Percentiles rank a stretch among this genome's conserved stretches.
Conservation (phyloP, 2,113 vertebrate genomes). For the Podarcis cretensis region DNA sequence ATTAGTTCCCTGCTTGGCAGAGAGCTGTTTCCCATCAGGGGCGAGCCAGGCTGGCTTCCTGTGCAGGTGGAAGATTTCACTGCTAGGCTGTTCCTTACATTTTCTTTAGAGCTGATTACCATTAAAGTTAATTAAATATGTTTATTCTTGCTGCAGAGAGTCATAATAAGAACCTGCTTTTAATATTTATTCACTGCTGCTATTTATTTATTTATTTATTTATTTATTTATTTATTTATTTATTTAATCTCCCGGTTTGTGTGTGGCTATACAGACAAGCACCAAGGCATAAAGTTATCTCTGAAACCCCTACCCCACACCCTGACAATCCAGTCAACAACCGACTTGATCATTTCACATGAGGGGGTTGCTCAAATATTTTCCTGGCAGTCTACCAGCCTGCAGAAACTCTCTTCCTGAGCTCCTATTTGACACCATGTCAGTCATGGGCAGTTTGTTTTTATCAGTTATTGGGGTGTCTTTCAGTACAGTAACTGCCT, state of each 20-base stretch:
- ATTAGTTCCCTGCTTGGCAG: conserved; percentile 63
- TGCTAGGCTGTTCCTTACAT: neutral
- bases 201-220: no score
- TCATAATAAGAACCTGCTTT: conserved; percentile 10
- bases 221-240: no score
- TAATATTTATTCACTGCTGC: neutral
- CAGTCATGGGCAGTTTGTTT: neutral
- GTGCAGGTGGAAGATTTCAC: neutral
- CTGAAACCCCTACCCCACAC: neutral
- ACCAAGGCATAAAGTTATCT: neutral
- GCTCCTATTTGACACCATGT: neutral
- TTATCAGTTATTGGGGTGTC: neutral
- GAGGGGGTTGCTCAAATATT: neutral
- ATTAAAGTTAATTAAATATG: conserved; percentile 32
- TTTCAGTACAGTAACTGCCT: neutral
- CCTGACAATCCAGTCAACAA: neutral
- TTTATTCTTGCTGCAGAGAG: conserved; percentile 9
- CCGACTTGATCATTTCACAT: neutral
- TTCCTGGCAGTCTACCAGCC: neutral
- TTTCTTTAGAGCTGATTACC: conserved; percentile 2
- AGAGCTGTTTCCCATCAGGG: conserved; percentile 49
- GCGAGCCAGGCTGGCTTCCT: conserved; percentile 22
- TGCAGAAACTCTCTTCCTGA: neutral
- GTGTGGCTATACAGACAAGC: neutral
- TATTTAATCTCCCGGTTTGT: neutral